These are phyloP conservation scores for Nebria salina DNA, from an alignment of 2,888 invertebrate species.

Conservation along the genomic window DNA sequence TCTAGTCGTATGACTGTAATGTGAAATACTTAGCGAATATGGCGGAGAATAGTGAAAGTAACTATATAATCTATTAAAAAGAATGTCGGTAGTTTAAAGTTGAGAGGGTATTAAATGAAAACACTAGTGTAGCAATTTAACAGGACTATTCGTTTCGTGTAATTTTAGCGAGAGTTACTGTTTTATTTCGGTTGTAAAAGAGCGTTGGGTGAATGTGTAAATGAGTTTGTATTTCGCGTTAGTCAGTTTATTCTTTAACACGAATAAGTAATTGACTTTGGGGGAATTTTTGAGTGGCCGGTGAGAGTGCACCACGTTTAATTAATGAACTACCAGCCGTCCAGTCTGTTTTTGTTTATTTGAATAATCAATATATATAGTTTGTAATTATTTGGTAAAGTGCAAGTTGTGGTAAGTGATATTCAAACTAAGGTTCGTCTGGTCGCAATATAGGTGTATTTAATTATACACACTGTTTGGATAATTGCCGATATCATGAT, in stretches of 20 bases:
- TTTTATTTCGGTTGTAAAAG: background rate
- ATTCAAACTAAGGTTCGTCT: background rate
- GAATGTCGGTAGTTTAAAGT: background rate
- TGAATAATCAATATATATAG: conserved; percentile 21
- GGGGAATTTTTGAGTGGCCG: conserved; percentile 22
- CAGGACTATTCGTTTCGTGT: background rate
- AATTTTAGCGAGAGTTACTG: background rate
- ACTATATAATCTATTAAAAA: background rate
- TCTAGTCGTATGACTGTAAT: too few species aligned
- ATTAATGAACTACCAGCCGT: conserved; percentile 23
- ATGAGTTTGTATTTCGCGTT: conserved; percentile 36
- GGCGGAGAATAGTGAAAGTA: too few species aligned
- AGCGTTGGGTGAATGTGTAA: conserved; percentile 17
- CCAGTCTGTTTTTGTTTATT: conserved; percentile 21
- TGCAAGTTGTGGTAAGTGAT: conserved; percentile 14
- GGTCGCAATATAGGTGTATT: background rate
- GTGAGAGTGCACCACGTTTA: conserved; percentile 24
- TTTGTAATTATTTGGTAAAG: conserved; percentile 25
- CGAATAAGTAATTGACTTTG: conserved; percentile 41
- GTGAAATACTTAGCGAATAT: too few species aligned
- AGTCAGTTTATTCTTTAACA: conserved; percentile 36
- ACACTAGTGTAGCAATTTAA: background rate
- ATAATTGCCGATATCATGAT: background rate
- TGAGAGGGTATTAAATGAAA: background rate
- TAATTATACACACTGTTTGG: background rate